Conservation (phyloP, 1,140 invertebrate species). For the Drosophila mayri region DNA sequence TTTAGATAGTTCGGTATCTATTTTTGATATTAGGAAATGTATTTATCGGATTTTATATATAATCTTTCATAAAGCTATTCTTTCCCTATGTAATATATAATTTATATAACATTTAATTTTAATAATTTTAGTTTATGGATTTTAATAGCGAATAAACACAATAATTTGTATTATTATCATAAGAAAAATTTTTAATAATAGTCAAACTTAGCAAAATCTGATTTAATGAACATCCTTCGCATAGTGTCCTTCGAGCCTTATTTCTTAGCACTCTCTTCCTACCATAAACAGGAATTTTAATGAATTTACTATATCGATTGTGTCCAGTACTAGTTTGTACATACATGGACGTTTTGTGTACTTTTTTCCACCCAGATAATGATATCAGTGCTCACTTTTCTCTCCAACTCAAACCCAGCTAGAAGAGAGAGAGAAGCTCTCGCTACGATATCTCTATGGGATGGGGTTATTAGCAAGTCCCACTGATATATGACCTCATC, state of each 20-base stretch:
- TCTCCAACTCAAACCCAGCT: slow-evolving; percentile 7
- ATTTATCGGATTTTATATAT: too few relatives aligned
- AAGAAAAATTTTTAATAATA: too few relatives aligned
- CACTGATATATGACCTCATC: slow-evolving; percentile 40
- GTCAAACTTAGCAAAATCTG: too few relatives aligned
- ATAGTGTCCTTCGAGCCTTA: background rate
- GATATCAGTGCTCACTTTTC: slow-evolving; percentile 48
- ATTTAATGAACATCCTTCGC: too few relatives aligned
- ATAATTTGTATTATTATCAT: too few relatives aligned
- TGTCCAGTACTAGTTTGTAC: slow-evolving; percentile 4
- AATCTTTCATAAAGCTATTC: background rate
- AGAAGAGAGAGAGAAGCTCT: slow-evolving; percentile 31
- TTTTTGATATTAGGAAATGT: background rate
- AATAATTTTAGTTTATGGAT: too few relatives aligned
- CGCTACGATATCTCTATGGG: slow-evolving; percentile 43
- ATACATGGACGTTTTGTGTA: slow-evolving; percentile 28
- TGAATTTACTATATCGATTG: background rate
- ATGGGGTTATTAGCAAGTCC: slow-evolving; percentile 50
- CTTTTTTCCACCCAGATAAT: slow-evolving; percentile 52
- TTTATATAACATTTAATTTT: too few relatives aligned
- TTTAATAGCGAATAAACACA: background rate
- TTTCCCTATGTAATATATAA: too few relatives aligned
- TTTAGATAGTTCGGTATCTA: too few relatives aligned
- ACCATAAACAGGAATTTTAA: background rate
- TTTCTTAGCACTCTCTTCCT: background rate